Base-by-base conservation (phyloP, 2,113 vertebrate genomes). In the Seriola rivoliana region DNA sequence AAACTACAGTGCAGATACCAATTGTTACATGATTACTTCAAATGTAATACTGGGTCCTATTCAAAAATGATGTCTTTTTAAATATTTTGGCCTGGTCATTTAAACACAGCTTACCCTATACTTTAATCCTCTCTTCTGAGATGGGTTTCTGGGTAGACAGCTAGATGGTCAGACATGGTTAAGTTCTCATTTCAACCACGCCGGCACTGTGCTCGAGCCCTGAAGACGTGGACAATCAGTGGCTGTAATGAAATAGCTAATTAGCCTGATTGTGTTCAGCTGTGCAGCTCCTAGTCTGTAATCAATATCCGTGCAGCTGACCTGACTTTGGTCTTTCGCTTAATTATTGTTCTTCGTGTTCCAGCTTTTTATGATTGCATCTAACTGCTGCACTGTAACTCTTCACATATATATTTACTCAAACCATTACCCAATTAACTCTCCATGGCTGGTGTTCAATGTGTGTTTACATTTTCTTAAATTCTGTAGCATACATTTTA, bases 281-380 rank as follows among this genome's bases (percentile, higher is more conserved):
- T 91, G 85, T 55, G 68, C 70, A 68, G 82, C 77, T 59, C 74
- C 29, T 32, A 48, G 69, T 52, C 70, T 65, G 32, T 44, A 86
- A 90, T 90, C 89, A 84, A 84, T 86, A 85, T 78, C 75, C 46
- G 81, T 79, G 84, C 82, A 77, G 82, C 86, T 74, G 75, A 83
- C 79, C 64, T n/a, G 58, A 78, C 75, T 59, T 72, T 34, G 59
- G 68, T 82, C 36, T 50, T 8, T 16, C 23, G 23, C 1, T 11
- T 63, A 29, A 63, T 88, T 75, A 82, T 62, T 76, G 60, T 66
- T 64, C 29, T 52, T 60, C 29, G 25, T 75, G 75, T 77, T 75
- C 32, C 72, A n/a, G 48, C 12, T 42, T 84, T 79, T 29, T 52
- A 25, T n/a, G 52, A 76, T 58, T 68, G 42, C 70, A 29, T 73